Evolutionary conservation across 2,113 vertebrate species (phyloP).

Genomic region (Etheostoma cragini): DNA sequence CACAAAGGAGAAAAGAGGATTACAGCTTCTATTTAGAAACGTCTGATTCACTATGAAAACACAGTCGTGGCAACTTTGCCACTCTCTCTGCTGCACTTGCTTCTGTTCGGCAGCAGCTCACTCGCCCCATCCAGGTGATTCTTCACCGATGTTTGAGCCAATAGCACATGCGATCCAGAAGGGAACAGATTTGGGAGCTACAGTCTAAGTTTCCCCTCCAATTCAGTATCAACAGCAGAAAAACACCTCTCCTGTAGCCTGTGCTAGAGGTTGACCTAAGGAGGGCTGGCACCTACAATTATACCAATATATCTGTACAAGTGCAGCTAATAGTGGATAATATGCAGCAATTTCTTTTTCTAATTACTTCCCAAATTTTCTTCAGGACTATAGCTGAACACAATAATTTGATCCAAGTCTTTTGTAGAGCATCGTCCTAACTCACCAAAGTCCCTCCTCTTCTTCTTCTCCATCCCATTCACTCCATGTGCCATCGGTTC

Average conservation of each 20-base stretch:
- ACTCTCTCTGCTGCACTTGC: conserved; percentile 68
- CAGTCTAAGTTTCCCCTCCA: neutral
- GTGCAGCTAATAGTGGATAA: neutral
- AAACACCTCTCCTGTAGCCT: neutral
- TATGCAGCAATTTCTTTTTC: neutral
- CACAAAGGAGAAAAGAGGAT: conserved; percentile 67
- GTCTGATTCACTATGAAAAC: neutral
- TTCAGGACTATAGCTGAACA: neutral
- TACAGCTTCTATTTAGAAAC: conserved; percentile 4
- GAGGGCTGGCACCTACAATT: neutral
- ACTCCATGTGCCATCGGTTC: conserved; percentile 76
- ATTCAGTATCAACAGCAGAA: neutral
- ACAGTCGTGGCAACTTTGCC: conserved; percentile 34
- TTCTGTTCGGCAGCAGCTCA: conserved; percentile 69
- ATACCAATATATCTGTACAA: neutral
- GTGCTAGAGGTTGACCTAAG: neutral
- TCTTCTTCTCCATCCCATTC: conserved; percentile 55
- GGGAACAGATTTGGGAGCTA: conserved; percentile 10
- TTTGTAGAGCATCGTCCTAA: neutral
- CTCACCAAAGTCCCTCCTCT: conserved; percentile 43
- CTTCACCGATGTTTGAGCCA: conserved; percentile 64
- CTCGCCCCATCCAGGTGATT: conserved; percentile 51
- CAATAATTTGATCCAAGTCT: neutral
- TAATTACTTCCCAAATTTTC: neutral
- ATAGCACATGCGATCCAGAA: conserved; percentile 67